Percentiles rank a stretch among this genome's conserved stretches.
Evolutionary conservation across 2,888 invertebrate genomes (phyloP).

Genomic region (Amaurobius ferox): DNA sequence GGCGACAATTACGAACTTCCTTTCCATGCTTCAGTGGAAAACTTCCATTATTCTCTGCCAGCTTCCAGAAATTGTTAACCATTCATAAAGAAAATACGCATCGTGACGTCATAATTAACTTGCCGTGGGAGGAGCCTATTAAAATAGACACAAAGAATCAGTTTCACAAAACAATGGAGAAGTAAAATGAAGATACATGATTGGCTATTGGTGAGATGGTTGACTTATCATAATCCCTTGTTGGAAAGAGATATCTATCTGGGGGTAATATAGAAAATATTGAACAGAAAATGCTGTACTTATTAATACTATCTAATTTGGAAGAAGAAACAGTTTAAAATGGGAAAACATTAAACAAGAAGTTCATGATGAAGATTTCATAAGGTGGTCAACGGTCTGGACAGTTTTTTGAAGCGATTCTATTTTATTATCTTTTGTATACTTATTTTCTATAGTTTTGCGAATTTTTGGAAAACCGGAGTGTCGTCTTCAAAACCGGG

Average conservation of each 20-base stretch:
- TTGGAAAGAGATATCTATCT: neutral
- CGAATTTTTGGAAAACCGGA: too few relatives aligned
- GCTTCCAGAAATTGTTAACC: neutral
- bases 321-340: too few relatives aligned
- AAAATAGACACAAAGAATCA: neutral
- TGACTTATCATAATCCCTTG: neutral
- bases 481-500: too few relatives aligned
- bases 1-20: neutral
- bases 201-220: neutral
- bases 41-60: neutral
- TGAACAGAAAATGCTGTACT: too few relatives aligned
- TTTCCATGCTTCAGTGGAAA: neutral
- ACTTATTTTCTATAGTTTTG: too few relatives aligned
- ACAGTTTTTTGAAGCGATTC: too few relatives aligned
- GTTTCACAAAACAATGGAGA: neutral
- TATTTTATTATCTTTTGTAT: too few relatives aligned
- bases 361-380: too few relatives aligned
- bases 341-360: too few relatives aligned
- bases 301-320: too few relatives aligned
- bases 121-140: neutral
- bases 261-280: too few relatives aligned
- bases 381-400: too few relatives aligned
- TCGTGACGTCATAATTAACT: neutral
- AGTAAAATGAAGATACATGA: neutral
- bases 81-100: neutral